These are phyloP conservation scores for Scylla paramamosain DNA, from an alignment of 1,140 invertebrate genomes.

Conservation along the genomic window DNA sequence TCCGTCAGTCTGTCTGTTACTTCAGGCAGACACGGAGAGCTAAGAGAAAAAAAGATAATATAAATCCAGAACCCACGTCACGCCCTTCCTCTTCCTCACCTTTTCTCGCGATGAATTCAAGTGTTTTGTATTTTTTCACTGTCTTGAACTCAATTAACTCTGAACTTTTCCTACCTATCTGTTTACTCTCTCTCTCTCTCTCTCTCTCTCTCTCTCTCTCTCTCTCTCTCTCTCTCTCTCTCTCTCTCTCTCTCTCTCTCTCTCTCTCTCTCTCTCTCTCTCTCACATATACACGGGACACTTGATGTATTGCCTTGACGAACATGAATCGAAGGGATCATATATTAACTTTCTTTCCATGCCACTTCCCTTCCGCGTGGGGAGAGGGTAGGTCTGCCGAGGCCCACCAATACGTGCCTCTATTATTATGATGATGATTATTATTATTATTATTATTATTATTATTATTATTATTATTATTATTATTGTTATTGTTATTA, in stretches of 20 bases:
- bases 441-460: too few relatives aligned
- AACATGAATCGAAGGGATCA: neutral
- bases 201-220: conserved; percentile 23
- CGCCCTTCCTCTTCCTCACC: neutral
- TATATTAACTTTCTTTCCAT: neutral
- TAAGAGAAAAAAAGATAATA: neutral
- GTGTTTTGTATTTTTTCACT: neutral
- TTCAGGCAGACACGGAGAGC: neutral
- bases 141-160: neutral
- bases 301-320: neutral
- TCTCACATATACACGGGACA: neutral
- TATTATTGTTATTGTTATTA: too few relatives aligned
- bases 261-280: neutral
- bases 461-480: too few relatives aligned
- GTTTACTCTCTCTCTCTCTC: neutral
- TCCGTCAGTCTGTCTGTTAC: neutral
- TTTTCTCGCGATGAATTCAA: neutral
- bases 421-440: neutral
- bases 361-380: neutral
- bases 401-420: neutral
- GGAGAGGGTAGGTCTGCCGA: neutral
- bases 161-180: conserved; percentile 25
- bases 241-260: neutral
- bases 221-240: neutral
- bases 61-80: neutral